Percentiles rank a stretch among this genome's conserved stretches.
Conservation (phyloP, 2,888 invertebrate species). For the Parapristionchus giblindavisi region DNA sequence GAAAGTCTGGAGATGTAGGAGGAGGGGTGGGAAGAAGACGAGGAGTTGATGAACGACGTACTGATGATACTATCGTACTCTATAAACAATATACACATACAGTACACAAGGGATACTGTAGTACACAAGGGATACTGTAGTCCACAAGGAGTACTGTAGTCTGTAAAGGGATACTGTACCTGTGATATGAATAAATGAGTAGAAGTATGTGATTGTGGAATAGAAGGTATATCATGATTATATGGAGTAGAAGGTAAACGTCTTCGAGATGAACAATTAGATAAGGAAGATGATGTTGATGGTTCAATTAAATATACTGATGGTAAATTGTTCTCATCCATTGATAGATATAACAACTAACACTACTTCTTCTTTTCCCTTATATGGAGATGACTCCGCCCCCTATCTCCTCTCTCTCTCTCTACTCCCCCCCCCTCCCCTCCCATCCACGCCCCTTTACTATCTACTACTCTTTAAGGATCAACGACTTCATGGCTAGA, state of each 20-base stretch:
- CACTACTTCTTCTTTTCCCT: not conserved
- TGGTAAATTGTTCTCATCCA: constrained; percentile 4
- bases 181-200: not conserved
- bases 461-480: not conserved
- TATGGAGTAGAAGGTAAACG: not conserved
- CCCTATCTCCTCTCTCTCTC: not conserved
- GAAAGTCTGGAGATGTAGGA: constrained; percentile 3
- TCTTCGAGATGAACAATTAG: not conserved
- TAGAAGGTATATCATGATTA: not conserved
- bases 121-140: not conserved
- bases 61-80: no score
- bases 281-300: not conserved
- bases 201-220: not conserved
- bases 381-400: not conserved
- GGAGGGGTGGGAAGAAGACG: constrained; percentile 25
- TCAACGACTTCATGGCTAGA: not conserved
- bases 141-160: not conserved
- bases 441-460: constrained; percentile 32
- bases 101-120: not conserved
- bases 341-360: constrained; percentile 2
- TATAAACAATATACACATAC: no score
- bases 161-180: not conserved
- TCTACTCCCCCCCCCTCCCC: constrained; percentile 14
- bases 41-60: constrained; percentile 20
- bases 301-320: constrained; percentile 1